Evolutionary conservation across 2,888 invertebrate species (phyloP), one percentile per base, ranked within the genome.

Genomic region (Julus scandinavius): DNA sequence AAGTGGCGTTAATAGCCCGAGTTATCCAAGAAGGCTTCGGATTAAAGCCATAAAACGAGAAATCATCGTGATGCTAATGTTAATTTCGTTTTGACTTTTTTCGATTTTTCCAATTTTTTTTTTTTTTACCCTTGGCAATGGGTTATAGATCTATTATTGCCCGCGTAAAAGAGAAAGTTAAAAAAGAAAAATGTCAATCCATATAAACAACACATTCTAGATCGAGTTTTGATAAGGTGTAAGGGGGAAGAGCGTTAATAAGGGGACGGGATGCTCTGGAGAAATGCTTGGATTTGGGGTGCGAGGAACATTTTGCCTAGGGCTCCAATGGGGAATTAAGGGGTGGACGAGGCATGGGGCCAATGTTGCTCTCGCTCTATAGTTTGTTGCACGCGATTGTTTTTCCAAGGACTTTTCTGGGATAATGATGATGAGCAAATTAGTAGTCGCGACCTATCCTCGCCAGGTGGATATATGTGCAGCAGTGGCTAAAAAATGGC

Each of bases 371-470:
- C 80, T 45, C 41, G 45, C 29, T 29, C 11, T 45, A 86, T 15
- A 29, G 86, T n/a, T 54, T 54, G 29, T 86, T 29, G 86, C 86
- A 86, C 86, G 54, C 86, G 45, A 54, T 49, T 54, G 86, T 29
- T 54, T 86, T 86, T 80, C 45, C 49, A 86, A 86, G 54, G 86
- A 86, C 86, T 86, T 85, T 41, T 86, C 45, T 20, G 86, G 49
- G 54, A 40, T 54, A 86, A 86, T 86, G 86, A 86, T 86, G 86
- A 86, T 86, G 86, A 54, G 54, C 86, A 86, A 86, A 86, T 86
- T 86, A 86, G 86, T 54, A 86, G 86, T 86, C 86, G 49, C 49
- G 86, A 86, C 86, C 86, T 54, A 86, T 86, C 86, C 49, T 45
- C 45, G 29, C 86, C 86, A 86, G 86, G 49, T 54, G 80, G 80